A percentile compares a stretch with the other conserved stretches of the same genome.
Evolutionary conservation across 1,140 invertebrate species (phyloP).

Genomic region (Cotesia glomerata): DNA sequence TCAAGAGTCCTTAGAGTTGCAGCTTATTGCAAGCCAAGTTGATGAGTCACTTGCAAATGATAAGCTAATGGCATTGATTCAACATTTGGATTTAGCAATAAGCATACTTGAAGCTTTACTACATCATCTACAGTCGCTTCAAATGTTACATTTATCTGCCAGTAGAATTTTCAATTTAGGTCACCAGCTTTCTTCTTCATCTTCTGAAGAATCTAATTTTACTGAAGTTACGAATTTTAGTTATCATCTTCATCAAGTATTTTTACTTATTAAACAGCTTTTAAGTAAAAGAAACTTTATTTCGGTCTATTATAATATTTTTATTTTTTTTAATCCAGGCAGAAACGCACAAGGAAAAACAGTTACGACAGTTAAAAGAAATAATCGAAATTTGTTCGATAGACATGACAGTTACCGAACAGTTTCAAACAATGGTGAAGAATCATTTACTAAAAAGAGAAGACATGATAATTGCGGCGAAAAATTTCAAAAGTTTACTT

Average conservation of each 20-base stretch:
- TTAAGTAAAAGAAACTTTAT: too few relatives aligned
- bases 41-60: conserved; percentile 35
- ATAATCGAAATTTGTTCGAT: conserved; percentile 35
- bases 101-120: conserved; percentile 32
- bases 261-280: background rate
- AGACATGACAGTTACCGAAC: conserved; percentile 24
- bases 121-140: conserved; percentile 35
- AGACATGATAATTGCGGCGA: conserved; percentile 36
- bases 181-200: conserved; percentile 24
- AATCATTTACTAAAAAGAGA: conserved; percentile 32
- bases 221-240: conserved; percentile 1
- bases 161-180: conserved; percentile 30
- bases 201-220: conserved; percentile 6
- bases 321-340: conserved; percentile 16
- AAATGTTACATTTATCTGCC: conserved; percentile 31
- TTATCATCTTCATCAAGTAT: conserved; percentile 28
- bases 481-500: conserved; percentile 41
- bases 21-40: conserved; percentile 35
- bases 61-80: conserved; percentile 29
- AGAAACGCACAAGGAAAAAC: conserved; percentile 25
- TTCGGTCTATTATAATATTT: background rate
- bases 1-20: conserved; percentile 31
- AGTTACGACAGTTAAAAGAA: conserved; percentile 18
- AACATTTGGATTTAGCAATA: conserved; percentile 31
- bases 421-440: conserved; percentile 29